Conservation (phyloP, 2,888 invertebrate genomes). For the Mactromeris polynyma region DNA sequence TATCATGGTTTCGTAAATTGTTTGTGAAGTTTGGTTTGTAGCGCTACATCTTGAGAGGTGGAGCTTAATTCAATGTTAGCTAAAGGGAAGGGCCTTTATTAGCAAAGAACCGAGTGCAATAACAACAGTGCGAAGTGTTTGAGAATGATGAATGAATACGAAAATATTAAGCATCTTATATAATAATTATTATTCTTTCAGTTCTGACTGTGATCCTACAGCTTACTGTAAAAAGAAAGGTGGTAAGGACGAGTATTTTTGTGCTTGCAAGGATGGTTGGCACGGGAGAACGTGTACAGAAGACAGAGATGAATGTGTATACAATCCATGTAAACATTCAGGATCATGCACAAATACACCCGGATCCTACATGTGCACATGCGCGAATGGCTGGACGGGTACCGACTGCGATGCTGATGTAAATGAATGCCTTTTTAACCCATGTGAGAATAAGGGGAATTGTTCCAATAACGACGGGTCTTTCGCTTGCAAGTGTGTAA, state of each 20-base stretch:
- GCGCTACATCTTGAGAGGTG: too few relatives aligned
- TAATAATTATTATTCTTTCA: background rate
- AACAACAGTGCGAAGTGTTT: background rate
- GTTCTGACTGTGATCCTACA: background rate
- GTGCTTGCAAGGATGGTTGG: background rate
- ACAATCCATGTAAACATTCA: background rate
- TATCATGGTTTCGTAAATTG: too few relatives aligned
- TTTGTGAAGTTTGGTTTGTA: too few relatives aligned
- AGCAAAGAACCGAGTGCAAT: too few relatives aligned
- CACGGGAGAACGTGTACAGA: background rate
- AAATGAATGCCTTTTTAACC: background rate
- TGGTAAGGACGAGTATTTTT: background rate
- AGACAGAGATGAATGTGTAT: background rate
- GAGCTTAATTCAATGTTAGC: too few relatives aligned
- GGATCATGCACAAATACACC: background rate
- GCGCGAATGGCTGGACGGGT: background rate
- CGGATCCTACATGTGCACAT: background rate
- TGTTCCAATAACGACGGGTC: slow-evolving; percentile 8
- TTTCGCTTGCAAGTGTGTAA: background rate
- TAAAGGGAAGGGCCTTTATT: too few relatives aligned
- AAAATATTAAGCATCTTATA: too few relatives aligned
- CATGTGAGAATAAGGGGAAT: background rate
- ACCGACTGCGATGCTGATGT: background rate
- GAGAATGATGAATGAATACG: background rate
- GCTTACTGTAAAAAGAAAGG: background rate